Percentiles rank a stretch among this genome's conserved stretches.
These are phyloP conservation scores for Netelia virgata DNA, from an alignment of 2,888 invertebrate genomes.

Conservation along the genomic window DNA sequence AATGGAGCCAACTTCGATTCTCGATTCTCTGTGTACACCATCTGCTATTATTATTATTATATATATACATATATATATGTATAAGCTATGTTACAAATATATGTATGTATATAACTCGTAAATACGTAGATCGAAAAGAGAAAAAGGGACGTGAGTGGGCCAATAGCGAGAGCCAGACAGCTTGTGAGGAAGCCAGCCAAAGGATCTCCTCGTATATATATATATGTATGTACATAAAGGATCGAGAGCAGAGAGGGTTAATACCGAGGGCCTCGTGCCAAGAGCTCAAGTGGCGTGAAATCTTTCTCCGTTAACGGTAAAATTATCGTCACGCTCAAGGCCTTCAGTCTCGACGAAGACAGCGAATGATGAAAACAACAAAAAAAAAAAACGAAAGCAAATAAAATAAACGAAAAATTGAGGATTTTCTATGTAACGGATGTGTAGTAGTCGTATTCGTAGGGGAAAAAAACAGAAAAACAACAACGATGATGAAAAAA, in stretches of 20 bases:
- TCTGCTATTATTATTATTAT: conserved; percentile 28
- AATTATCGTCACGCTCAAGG: conserved; percentile 60
- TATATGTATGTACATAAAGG: conserved; percentile 5
- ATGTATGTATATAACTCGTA: conserved; percentile 35
- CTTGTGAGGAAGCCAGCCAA: conserved; percentile 59
- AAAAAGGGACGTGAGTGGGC: conserved; percentile 49
- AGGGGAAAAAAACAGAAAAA: neutral
- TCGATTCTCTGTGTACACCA: conserved; percentile 56
- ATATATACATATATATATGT: neutral
- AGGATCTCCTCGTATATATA: conserved; percentile 16
- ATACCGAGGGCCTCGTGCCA: conserved; percentile 67
- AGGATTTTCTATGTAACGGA: neutral
- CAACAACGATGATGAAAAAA: neutral
- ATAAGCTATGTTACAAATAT: neutral
- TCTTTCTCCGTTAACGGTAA: conserved; percentile 70
- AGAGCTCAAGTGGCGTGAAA: conserved; percentile 73
- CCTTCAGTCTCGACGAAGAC: conserved; percentile 16
- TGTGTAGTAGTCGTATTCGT: neutral
- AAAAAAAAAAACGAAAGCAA: conserved; percentile 9
- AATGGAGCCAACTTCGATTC: conserved; percentile 70
- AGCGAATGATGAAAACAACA: neutral
- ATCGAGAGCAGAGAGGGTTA: conserved; percentile 53
- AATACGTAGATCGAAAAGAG: conserved; percentile 30
- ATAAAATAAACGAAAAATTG: conserved; percentile 16
- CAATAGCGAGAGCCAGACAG: conserved; percentile 61